Percentiles rank a stretch among this genome's conserved stretches.
Conservation (phyloP, 1,140 invertebrate species). For the Bombus huntii region DNA sequence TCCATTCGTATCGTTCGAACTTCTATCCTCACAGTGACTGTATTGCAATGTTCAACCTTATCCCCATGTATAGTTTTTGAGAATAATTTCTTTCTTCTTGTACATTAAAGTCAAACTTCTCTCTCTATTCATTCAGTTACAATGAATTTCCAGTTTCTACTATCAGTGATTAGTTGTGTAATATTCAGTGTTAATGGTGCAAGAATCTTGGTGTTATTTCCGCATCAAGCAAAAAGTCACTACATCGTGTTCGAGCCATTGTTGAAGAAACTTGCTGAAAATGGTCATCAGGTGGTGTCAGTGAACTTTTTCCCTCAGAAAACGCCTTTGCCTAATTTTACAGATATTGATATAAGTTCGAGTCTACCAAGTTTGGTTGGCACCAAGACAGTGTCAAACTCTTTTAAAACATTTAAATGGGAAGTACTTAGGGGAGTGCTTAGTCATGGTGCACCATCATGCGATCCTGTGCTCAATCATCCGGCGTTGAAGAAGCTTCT, state of each 20-base stretch:
- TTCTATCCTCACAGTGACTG: not conserved
- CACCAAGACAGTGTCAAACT: not conserved
- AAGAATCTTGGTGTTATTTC: slow-evolving; percentile 36
- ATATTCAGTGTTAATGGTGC: slow-evolving; percentile 2
- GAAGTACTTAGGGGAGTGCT: not conserved
- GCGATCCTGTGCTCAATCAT: slow-evolving; percentile 12
- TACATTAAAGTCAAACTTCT: not conserved
- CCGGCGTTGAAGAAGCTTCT: slow-evolving; percentile 35
- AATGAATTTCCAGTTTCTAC: not conserved
- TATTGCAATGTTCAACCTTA: not conserved
- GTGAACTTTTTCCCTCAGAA: slow-evolving; percentile 46
- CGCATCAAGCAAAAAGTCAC: slow-evolving; percentile 42
- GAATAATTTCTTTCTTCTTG: too few species aligned
- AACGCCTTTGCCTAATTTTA: slow-evolving; percentile 28
- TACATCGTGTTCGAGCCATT: slow-evolving; percentile 44
- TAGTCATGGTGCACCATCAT: not conserved
- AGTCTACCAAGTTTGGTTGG: not conserved
- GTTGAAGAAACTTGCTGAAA: slow-evolving; percentile 39
- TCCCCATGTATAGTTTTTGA: not conserved
- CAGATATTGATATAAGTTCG: slow-evolving; percentile 41
- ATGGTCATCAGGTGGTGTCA: slow-evolving; percentile 50
- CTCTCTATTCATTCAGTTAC: not conserved
- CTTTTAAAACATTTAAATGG: not conserved
- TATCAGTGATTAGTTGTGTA: slow-evolving; percentile 16
- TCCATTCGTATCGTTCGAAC: not conserved